Evolutionary conservation across 2,797 vertebrate species (phyloP).

Genomic region (Intellagama lesueurii): DNA sequence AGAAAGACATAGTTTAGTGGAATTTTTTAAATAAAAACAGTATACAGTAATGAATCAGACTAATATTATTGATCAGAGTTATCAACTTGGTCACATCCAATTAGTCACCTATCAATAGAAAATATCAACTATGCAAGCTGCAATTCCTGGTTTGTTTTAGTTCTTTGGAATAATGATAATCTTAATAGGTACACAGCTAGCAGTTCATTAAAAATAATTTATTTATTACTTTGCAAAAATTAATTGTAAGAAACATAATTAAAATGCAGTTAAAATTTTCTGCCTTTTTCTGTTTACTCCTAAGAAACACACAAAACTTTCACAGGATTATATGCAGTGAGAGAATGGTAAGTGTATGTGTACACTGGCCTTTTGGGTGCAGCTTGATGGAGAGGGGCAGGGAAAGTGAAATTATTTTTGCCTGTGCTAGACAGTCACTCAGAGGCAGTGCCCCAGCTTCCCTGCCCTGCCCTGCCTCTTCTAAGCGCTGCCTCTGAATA

Average conservation of each 20-base stretch:
- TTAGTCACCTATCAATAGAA: neutral
- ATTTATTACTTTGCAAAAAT: neutral
- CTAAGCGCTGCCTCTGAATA: no score
- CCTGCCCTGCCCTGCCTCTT: no score
- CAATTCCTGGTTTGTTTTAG: neutral
- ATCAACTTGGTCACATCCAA: neutral
- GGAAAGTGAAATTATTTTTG: no score
- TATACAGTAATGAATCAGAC: neutral
- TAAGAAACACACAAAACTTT: neutral
- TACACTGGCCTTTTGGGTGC: no score
- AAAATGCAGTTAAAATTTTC: neutral
- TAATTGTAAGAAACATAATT: neutral
- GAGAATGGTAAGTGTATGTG: neutral
- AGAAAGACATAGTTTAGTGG: constrained; percentile 38
- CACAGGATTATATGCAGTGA: neutral
- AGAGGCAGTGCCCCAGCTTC: no score
- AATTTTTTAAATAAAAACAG: neutral
- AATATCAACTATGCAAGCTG: neutral
- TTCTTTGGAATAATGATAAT: neutral
- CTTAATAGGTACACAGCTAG: neutral
- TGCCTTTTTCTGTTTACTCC: neutral
- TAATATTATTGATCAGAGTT: neutral
- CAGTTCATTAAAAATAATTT: neutral
- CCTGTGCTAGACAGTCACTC: no score
- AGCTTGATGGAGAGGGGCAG: no score